phyloP scores from a whole-genome alignment of 2,113 vertebrate species.

The Sylvietta virens region DNA sequence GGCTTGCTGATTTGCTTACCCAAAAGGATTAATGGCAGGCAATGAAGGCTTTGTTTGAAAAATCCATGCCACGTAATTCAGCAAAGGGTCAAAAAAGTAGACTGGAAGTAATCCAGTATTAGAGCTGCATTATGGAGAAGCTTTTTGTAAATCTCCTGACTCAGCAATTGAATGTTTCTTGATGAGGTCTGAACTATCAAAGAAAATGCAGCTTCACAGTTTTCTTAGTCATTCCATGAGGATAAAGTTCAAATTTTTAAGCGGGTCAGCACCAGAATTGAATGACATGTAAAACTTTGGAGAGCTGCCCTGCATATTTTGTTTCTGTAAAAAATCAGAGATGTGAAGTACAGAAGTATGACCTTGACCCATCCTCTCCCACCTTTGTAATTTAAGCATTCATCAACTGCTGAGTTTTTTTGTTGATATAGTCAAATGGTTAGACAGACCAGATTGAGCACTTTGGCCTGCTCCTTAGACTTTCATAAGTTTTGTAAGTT shows the following conservation, averaged over 20 bases:
- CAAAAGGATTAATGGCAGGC: slow-evolving; percentile 64
- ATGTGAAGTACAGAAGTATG: neutral
- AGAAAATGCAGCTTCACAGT: slow-evolving; percentile 30
- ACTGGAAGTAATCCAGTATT: slow-evolving; percentile 57
- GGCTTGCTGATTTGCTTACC: slow-evolving; percentile 69
- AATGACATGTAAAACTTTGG: neutral
- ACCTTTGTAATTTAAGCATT: neutral
- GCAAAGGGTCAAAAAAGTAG: slow-evolving; percentile 45
- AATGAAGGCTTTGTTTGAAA: slow-evolving; percentile 62
- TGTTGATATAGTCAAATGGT: neutral
- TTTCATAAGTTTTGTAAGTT: neutral
- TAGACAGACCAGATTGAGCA: neutral
- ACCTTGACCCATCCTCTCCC: neutral
- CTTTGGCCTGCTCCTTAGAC: neutral
- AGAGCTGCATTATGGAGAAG: slow-evolving; percentile 29
- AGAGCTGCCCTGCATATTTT: slow-evolving; percentile 21
- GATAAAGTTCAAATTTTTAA: slow-evolving; percentile 1
- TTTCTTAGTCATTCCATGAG: neutral
- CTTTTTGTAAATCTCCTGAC: slow-evolving; percentile 52
- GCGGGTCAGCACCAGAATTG: slow-evolving; percentile 5
- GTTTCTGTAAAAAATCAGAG: neutral
- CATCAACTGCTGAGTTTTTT: neutral
- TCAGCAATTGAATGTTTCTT: slow-evolving; percentile 48
- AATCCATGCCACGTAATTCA: slow-evolving; percentile 57
- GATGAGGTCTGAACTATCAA: slow-evolving; percentile 34